phyloP scores from a whole-genome alignment of 1,140 invertebrate genomes.

The Drosophila arawakana region DNA sequence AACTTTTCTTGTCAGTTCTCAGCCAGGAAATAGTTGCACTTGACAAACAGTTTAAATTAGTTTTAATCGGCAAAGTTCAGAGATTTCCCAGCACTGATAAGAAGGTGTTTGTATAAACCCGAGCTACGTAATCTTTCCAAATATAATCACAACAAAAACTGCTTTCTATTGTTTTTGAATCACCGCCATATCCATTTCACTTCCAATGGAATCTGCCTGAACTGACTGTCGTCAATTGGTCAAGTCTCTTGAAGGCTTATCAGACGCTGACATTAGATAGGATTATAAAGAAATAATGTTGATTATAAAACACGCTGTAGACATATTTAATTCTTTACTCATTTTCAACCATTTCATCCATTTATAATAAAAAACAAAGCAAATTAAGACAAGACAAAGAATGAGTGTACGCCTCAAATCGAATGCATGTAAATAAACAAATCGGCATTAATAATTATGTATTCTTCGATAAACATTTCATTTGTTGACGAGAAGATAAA shows the following conservation, averaged over 20 bases:
- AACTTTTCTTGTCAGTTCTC: background rate
- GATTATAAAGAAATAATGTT: background rate
- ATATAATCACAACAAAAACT: background rate
- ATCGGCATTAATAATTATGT: background rate
- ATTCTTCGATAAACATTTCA: background rate
- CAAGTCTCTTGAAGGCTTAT: slow-evolving; percentile 1
- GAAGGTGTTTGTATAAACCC: background rate
- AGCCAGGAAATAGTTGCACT: slow-evolving; percentile 11
- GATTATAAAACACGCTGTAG: slow-evolving; percentile 12
- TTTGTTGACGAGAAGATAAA: background rate
- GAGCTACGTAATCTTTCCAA: background rate
- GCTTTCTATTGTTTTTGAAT: slow-evolving; percentile 3
- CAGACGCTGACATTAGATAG: background rate
- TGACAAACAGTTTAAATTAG: background rate
- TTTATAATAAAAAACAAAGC: too few species aligned
- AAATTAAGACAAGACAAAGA: too few species aligned
- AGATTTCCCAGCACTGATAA: slow-evolving; percentile 7
- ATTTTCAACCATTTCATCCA: background rate
- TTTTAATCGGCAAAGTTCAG: slow-evolving; percentile 20
- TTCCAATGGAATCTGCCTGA: background rate
- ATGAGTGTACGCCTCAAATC: too few species aligned
- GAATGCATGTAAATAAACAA: background rate
- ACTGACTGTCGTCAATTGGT: slow-evolving; percentile 6
- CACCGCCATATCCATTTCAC: background rate
- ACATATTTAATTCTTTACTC: background rate